Evolutionary conservation across 2,888 invertebrate species (phyloP).

Genomic region (Dione vanillae): DNA sequence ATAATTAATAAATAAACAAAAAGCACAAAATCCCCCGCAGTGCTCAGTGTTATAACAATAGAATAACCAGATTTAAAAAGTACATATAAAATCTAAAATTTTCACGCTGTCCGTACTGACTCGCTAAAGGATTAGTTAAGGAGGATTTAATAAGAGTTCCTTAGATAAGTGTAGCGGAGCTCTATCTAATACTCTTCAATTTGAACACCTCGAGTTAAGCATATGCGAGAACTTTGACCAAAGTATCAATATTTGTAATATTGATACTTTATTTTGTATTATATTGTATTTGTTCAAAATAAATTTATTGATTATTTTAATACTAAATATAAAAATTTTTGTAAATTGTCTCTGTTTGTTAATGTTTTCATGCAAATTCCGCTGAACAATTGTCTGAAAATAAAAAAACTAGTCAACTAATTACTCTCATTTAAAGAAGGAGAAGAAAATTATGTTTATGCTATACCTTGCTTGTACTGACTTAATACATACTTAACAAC

Average conservation of each 20-base stretch:
- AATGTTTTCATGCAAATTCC: too few species aligned
- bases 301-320: too few species aligned
- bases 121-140: slow-evolving; percentile 77
- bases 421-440: too few species aligned
- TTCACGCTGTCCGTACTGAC: slow-evolving; percentile 61
- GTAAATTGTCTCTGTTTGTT: too few species aligned
- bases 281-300: background rate
- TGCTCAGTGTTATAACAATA: background rate
- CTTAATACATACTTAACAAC: too few species aligned
- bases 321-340: too few species aligned
- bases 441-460: too few species aligned
- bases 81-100: background rate
- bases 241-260: slow-evolving; percentile 6
- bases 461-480: too few species aligned
- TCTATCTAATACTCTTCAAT: slow-evolving; percentile 67
- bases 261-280: slow-evolving; percentile 10
- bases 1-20: too few species aligned
- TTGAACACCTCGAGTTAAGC: slow-evolving; percentile 57
- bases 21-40: too few species aligned
- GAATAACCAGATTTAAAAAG: background rate
- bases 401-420: too few species aligned
- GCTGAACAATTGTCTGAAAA: too few species aligned
- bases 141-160: slow-evolving; percentile 82
- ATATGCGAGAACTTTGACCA: slow-evolving; percentile 18
- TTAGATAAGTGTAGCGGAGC: slow-evolving; percentile 76